These are phyloP conservation scores for Meloidogyne exigua DNA, from an alignment of 1,140 invertebrate species.

Conservation along the genomic window DNA sequence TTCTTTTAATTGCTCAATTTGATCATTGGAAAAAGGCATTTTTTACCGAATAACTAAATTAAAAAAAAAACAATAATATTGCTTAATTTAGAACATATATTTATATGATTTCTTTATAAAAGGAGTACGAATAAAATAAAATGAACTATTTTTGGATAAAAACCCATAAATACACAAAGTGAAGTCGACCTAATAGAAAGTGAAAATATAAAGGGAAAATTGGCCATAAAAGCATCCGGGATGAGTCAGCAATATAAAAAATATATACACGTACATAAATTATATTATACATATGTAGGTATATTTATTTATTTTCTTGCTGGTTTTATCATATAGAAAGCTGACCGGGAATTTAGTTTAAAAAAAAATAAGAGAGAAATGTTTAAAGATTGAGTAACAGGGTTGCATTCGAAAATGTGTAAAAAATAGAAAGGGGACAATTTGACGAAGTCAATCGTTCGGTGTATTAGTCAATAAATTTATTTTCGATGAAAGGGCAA, in stretches of 20 bases:
- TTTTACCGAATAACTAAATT: no score
- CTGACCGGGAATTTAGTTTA: conserved; percentile 7
- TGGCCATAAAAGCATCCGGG: not conserved
- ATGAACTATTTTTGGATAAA: not conserved
- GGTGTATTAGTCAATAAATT: no score
- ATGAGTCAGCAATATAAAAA: not conserved
- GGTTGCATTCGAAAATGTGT: not conserved
- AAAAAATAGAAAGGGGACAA: not conserved
- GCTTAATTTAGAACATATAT: no score
- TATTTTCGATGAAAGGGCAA: no score
- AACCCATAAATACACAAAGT: not conserved
- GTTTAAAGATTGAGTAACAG: not conserved
- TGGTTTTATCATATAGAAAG: not conserved
- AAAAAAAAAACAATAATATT: no score
- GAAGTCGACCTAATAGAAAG: not conserved
- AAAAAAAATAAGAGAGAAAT: conserved; percentile 7
- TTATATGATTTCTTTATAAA: not conserved
- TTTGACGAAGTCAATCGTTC: not conserved
- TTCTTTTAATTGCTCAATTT: conserved; percentile 42
- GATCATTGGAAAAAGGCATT: conserved; percentile 36
- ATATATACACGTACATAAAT: not conserved
- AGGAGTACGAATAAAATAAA: not conserved
- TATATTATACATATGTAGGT: no score
- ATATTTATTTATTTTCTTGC: conserved; percentile 1
- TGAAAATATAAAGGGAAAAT: not conserved